phyloP scores from a whole-genome alignment of 2,797 vertebrate species.

The Sphenopsis melanotis region DNA sequence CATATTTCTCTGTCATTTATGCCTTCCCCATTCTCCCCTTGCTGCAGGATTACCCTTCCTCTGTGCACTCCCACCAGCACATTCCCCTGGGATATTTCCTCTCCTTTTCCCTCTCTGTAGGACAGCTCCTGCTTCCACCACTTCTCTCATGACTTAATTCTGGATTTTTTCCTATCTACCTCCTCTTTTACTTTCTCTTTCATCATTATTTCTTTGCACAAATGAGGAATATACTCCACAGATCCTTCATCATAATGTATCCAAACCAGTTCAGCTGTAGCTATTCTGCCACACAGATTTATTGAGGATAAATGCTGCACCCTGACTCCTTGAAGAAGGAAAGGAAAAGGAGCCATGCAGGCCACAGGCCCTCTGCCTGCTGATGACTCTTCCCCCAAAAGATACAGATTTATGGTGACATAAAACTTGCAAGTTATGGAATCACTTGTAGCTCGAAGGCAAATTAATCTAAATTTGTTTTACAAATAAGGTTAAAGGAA shows the following conservation, averaged over 20 bases:
- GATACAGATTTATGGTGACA: background rate
- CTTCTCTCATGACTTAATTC: background rate
- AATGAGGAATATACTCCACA: background rate
- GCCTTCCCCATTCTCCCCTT: background rate
- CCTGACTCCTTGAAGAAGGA: background rate
- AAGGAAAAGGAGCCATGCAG: background rate
- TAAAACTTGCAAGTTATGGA: background rate
- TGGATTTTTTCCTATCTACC: background rate
- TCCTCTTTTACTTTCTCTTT: background rate
- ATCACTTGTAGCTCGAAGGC: background rate
- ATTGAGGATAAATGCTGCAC: background rate
- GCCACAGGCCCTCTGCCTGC: background rate
- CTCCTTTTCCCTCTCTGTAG: background rate
- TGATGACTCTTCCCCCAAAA: background rate
- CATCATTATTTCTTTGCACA: background rate
- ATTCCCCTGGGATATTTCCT: background rate
- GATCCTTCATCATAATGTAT: background rate
- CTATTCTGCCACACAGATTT: background rate
- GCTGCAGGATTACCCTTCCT: background rate
- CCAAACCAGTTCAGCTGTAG: background rate
- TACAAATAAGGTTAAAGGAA: slow-evolving; percentile 41
- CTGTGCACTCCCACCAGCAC: background rate
- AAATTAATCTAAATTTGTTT: slow-evolving; percentile 2
- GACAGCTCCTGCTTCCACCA: background rate
- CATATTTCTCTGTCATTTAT: background rate